Conservation (phyloP, 2,113 vertebrate genomes). For the Gavia stellata region DNA sequence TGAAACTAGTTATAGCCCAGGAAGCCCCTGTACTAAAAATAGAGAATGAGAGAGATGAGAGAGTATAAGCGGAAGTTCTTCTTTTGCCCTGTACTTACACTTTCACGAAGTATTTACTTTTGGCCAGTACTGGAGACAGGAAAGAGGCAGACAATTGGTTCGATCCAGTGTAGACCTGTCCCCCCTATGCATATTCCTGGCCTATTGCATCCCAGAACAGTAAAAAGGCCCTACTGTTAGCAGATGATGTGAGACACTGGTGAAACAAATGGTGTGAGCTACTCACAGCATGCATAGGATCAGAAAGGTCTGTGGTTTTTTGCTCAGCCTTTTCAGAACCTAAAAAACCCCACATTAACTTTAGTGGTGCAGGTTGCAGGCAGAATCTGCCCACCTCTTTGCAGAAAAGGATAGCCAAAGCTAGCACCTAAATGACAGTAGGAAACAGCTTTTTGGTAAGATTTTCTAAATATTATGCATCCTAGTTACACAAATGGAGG, state of each 20-base stretch:
- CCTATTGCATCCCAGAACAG: neutral
- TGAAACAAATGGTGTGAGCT: neutral
- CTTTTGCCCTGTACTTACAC: neutral
- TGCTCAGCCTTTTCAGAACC: neutral
- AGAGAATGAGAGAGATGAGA: neutral
- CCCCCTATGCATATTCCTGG: neutral
- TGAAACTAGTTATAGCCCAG: neutral
- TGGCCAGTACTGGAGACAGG: neutral
- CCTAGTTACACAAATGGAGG: neutral
- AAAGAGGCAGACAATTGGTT: neutral
- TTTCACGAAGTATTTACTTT: neutral
- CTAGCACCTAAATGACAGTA: neutral
- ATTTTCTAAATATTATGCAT: neutral
- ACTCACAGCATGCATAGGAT: neutral
- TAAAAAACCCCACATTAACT: neutral
- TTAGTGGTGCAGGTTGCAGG: neutral
- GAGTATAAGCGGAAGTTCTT: neutral
- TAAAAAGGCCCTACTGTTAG: neutral
- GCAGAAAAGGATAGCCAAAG: neutral
- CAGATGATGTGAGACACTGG: neutral
- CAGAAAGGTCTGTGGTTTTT: neutral
- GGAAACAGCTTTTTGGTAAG: neutral
- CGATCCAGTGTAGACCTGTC: neutral
- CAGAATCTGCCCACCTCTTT: neutral
- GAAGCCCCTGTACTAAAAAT: neutral